Percentiles rank a stretch among this genome's conserved stretches.
phyloP scores from a whole-genome alignment of 2,113 vertebrate genomes.

The Rhea pennata region DNA sequence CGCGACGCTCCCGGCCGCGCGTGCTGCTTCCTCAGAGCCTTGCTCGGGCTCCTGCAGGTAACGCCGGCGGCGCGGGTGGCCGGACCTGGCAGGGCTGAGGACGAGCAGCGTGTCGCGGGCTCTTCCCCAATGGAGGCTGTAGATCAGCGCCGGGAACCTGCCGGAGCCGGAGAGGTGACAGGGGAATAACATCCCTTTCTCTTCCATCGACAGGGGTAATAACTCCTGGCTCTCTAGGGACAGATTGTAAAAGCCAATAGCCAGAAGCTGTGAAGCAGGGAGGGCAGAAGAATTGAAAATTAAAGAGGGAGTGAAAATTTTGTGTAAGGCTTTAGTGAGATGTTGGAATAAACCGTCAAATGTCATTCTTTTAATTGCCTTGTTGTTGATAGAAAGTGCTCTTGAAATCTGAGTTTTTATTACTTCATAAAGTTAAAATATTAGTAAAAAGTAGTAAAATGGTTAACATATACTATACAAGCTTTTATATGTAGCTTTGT shows the following conservation, averaged over 20 bases:
- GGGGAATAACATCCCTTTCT: constrained; percentile 99
- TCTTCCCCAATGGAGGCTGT: constrained; percentile 86
- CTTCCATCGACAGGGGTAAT: constrained; percentile 98
- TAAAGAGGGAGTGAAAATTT: constrained; percentile 87
- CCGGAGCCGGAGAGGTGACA: constrained; percentile 90
- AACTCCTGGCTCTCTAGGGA: constrained; percentile 98
- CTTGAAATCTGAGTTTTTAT: constrained; percentile 30
- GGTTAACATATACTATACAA: background rate
- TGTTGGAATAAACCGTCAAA: constrained; percentile 76
- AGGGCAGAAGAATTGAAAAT: constrained; percentile 97
- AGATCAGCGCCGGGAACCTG: constrained; percentile 93
- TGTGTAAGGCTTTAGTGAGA: constrained; percentile 71
- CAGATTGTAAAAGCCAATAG: constrained; percentile 99
- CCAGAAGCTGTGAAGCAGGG: constrained; percentile 95
- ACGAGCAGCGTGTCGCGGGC: constrained; percentile 80
- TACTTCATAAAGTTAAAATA: constrained; percentile 42
- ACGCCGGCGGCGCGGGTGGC: constrained; percentile 74
- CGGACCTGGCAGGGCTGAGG: constrained; percentile 77
- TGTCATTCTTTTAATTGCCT: constrained; percentile 72
- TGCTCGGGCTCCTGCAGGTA: constrained; percentile 72
- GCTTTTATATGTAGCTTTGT: background rate
- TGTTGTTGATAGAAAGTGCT: constrained; percentile 34
- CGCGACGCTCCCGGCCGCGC: too few relatives aligned
- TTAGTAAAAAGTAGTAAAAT: constrained; percentile 36
- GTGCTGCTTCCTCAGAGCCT: too few relatives aligned